phyloP scores from a whole-genome alignment of 2,797 vertebrate species.

The Fratercula arctica region DNA sequence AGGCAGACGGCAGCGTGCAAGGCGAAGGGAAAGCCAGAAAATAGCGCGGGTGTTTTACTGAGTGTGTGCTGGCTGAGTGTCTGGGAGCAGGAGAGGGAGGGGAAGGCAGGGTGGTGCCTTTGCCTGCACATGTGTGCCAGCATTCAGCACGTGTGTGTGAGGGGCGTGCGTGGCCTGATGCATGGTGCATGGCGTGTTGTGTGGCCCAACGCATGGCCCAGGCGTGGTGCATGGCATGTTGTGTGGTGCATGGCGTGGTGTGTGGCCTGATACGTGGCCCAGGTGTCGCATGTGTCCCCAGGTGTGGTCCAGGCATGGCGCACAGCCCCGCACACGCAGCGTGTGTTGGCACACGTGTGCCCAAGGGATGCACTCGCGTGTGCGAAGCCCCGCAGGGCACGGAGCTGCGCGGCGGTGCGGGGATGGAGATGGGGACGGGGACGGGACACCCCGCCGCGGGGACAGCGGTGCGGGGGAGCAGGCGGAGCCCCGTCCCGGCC shows the following conservation, averaged over 20 bases:
- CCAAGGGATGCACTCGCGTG: neutral
- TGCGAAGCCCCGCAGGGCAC: neutral
- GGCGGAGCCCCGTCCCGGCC: neutral
- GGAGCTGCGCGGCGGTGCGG: neutral
- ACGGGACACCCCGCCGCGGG: too few species aligned
- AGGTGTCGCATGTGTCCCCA: too few species aligned
- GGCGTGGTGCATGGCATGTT: too few species aligned
- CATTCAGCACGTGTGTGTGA: neutral
- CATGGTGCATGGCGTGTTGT: too few species aligned
- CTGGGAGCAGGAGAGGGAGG: too few species aligned
- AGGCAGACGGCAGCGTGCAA: fast-evolving
- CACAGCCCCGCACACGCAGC: neutral
- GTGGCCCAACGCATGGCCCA: too few species aligned
- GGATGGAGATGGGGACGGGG: too few species aligned
- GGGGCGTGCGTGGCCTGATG: neutral
- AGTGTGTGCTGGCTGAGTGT: fast-evolving
- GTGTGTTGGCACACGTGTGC: too few species aligned
- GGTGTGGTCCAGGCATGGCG: neutral
- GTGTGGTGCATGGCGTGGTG: too few species aligned
- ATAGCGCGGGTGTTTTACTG: fast-evolving
- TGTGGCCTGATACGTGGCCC: too few species aligned
- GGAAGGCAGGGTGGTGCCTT: too few species aligned
- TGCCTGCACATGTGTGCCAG: neutral
- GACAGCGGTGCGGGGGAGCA: neutral
- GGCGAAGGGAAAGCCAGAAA: neutral